Evolutionary conservation across 2,888 invertebrate genomes (phyloP).

Genomic region (Criorhina ranunculi): DNA sequence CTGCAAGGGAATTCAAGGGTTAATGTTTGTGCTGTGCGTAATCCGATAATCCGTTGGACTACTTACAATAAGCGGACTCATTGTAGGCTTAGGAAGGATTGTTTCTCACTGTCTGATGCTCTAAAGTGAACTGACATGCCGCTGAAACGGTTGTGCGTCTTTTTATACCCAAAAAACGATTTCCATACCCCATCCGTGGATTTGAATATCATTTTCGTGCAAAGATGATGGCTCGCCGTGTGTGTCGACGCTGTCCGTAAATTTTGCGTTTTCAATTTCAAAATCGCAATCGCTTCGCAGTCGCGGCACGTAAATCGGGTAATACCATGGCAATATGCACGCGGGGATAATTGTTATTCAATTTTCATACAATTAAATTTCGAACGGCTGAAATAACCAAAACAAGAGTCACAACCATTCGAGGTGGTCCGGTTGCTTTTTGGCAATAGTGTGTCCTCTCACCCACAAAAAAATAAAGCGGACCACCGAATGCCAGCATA

Average conservation of each 20-base stretch:
- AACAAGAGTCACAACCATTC: slow-evolving; percentile 21
- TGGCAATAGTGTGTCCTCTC: slow-evolving; percentile 60
- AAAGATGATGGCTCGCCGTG: slow-evolving; percentile 47
- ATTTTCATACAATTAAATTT: slow-evolving; percentile 73
- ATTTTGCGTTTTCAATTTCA: slow-evolving; percentile 74
- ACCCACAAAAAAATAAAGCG: slow-evolving; percentile 28
- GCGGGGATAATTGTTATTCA: slow-evolving; percentile 78
- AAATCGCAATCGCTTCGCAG: slow-evolving; percentile 75
- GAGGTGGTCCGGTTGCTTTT: slow-evolving; percentile 48
- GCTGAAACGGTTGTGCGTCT: slow-evolving; percentile 80
- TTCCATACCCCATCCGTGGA: slow-evolving; percentile 53
- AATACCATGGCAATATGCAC: slow-evolving; percentile 78
- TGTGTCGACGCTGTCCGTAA: slow-evolving; percentile 57
- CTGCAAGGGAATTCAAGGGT: slow-evolving; percentile 78
- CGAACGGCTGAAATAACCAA: slow-evolving; percentile 41
- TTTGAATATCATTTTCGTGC: slow-evolving; percentile 63
- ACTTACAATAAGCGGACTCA: slow-evolving; percentile 85
- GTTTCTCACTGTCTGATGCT: slow-evolving; percentile 84
- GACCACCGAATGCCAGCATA: slow-evolving; percentile 60
- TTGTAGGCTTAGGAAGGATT: slow-evolving; percentile 82
- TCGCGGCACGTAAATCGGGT: slow-evolving; percentile 81
- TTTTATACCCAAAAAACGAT: slow-evolving; percentile 82
- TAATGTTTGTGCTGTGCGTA: slow-evolving; percentile 40
- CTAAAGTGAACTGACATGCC: slow-evolving; percentile 84
- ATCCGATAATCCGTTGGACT: slow-evolving; percentile 69